Percentiles rank a stretch among this genome's conserved stretches.
These are phyloP conservation scores for Meles meles DNA, from an alignment of 2,113 vertebrate species.

Conservation along the genomic window DNA sequence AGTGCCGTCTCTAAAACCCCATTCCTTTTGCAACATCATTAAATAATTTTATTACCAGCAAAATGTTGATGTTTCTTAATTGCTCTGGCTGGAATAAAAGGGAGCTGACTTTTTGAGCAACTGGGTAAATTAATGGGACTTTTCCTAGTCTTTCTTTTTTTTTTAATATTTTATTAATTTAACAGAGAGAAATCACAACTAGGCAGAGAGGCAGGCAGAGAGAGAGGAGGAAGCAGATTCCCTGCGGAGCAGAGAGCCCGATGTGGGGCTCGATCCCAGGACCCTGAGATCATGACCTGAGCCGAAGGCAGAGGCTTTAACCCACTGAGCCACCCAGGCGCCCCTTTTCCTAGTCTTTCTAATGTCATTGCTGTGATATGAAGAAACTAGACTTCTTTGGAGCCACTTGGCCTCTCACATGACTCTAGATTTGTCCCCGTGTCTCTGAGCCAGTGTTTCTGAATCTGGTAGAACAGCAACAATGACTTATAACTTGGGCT, in stretches of 20 bases:
- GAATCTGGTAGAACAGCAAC: not conserved
- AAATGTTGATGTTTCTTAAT: not conserved
- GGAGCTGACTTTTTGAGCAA: not conserved
- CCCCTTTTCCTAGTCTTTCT: not conserved
- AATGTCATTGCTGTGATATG: not conserved
- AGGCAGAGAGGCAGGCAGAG: no score
- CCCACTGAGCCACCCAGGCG: no score
- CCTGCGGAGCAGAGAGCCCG: no score
- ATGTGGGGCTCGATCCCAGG: no score
- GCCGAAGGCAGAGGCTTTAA: no score
- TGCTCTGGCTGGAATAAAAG: not conserved
- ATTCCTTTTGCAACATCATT: not conserved
- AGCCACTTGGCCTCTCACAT: not conserved
- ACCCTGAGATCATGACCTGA: no score
- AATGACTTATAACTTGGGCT: not conserved
- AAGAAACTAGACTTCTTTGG: not conserved
- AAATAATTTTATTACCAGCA: constrained; percentile 26
- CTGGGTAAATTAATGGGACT: not conserved
- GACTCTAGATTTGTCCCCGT: not conserved
- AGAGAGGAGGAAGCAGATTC: no score
- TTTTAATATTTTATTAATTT: no score
- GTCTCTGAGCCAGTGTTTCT: not conserved
- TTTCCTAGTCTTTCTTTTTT: not conserved
- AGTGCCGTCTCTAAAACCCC: not conserved
- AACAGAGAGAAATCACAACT: no score